phyloP scores from a whole-genome alignment of 2,888 invertebrate genomes.

The Eupithecia pulchellata region DNA sequence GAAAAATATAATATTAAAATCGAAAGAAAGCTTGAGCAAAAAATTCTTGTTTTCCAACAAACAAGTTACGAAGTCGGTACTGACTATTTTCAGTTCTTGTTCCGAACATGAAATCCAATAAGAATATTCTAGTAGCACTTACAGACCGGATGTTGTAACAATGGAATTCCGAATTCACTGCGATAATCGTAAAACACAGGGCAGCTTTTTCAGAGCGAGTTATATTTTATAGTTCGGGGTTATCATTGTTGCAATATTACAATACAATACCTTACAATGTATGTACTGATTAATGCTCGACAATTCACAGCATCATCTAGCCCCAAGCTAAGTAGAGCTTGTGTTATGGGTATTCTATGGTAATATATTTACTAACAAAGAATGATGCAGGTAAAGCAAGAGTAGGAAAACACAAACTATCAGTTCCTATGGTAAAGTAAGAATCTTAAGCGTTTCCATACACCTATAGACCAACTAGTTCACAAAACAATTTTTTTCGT shows the following conservation, averaged over 20 bases:
- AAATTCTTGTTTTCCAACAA: background rate
- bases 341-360: too few relatives aligned
- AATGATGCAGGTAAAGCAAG: too few relatives aligned
- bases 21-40: background rate
- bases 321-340: too few relatives aligned
- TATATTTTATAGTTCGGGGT: slow-evolving; percentile 15
- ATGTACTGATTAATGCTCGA: background rate
- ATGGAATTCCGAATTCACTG: slow-evolving; percentile 30
- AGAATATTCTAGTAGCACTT: slow-evolving; percentile 26
- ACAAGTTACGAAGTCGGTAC: slow-evolving; percentile 2
- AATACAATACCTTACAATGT: background rate
- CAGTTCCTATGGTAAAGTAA: too few relatives aligned
- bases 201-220: slow-evolving; percentile 27
- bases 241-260: background rate
- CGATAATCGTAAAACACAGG: slow-evolving; percentile 26
- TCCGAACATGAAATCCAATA: slow-evolving; percentile 3
- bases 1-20: background rate
- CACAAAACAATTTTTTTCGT: too few relatives aligned
- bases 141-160: slow-evolving; percentile 35
- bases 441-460: too few relatives aligned
- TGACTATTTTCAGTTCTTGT: background rate
- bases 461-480: too few relatives aligned
- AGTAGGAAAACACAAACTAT: too few relatives aligned
- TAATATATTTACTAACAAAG: too few relatives aligned
- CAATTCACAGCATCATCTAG: too few relatives aligned